A percentile compares a stretch with the other conserved stretches of the same genome.
Conservation (phyloP, 2,888 invertebrate species). For the Hipparchia semele region DNA sequence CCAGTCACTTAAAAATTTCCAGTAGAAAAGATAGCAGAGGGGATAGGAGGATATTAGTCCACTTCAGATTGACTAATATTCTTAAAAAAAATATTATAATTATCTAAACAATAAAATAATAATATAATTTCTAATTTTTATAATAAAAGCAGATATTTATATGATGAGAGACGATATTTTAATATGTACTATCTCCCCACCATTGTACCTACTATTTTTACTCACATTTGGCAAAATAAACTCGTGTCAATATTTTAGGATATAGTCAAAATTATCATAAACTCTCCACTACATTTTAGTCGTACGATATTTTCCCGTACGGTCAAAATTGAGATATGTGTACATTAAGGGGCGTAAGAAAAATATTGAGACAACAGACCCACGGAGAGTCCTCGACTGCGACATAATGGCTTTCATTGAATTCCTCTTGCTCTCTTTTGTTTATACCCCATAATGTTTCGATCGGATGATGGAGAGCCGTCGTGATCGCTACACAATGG, state of each 20-base stretch:
- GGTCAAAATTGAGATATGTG: slow-evolving; percentile 3
- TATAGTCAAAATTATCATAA: too few species aligned
- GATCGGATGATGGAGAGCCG: slow-evolving; percentile 79
- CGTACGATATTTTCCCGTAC: slow-evolving; percentile 10
- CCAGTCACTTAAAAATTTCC: not conserved
- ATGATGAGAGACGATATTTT: too few species aligned
- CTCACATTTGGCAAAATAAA: too few species aligned
- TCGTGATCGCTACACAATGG: slow-evolving; percentile 82
- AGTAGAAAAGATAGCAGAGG: not conserved
- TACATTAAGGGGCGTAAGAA: slow-evolving; percentile 57
- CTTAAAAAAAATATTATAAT: too few species aligned
- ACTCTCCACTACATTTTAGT: not conserved
- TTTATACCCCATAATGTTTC: slow-evolving; percentile 82
- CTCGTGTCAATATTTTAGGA: too few species aligned
- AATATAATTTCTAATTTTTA: too few species aligned
- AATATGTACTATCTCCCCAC: too few species aligned
- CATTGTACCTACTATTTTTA: too few species aligned
- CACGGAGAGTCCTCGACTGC: slow-evolving; percentile 71
- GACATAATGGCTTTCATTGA: slow-evolving; percentile 82
- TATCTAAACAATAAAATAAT: too few species aligned
- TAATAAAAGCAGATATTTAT: too few species aligned
- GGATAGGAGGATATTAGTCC: too few species aligned
- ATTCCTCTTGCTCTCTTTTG: slow-evolving; percentile 81
- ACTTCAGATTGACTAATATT: too few species aligned
- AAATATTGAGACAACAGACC: slow-evolving; percentile 81